These are phyloP conservation scores for Geopemphigus sp. DNA, from an alignment of 1,140 invertebrate species.

Conservation along the genomic window DNA sequence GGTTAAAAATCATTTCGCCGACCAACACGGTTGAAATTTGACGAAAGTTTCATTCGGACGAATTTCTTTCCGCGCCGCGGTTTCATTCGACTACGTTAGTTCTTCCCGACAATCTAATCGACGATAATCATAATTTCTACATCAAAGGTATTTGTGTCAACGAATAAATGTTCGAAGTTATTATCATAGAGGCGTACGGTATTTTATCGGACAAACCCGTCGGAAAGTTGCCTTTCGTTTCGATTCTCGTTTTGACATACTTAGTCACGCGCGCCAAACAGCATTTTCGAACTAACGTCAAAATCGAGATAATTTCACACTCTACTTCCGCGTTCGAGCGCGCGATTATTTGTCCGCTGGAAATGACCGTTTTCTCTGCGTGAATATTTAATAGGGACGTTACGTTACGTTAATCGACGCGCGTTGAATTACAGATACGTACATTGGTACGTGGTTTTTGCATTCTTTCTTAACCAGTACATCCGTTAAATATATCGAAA, in stretches of 20 bases:
- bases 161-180: not conserved
- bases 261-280: not conserved
- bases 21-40: too few species aligned
- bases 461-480: too few species aligned
- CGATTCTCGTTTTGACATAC: conserved; percentile 13
- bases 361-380: too few species aligned
- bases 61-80: not conserved
- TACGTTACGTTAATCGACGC: too few species aligned
- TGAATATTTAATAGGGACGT: too few species aligned
- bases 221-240: conserved; percentile 12
- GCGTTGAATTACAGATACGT: too few species aligned
- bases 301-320: conserved; percentile 21
- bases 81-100: not conserved
- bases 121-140: too few species aligned
- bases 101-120: not conserved
- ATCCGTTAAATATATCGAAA: too few species aligned
- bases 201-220: not conserved
- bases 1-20: too few species aligned
- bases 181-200: too few species aligned
- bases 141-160: conserved; percentile 20
- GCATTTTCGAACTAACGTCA: conserved; percentile 13
- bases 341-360: not conserved
- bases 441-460: too few species aligned
- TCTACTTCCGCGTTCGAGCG: conserved; percentile 6
- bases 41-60: too few species aligned